phyloP scores from a whole-genome alignment of 2,888 invertebrate genomes.

The Rapana venosa region DNA sequence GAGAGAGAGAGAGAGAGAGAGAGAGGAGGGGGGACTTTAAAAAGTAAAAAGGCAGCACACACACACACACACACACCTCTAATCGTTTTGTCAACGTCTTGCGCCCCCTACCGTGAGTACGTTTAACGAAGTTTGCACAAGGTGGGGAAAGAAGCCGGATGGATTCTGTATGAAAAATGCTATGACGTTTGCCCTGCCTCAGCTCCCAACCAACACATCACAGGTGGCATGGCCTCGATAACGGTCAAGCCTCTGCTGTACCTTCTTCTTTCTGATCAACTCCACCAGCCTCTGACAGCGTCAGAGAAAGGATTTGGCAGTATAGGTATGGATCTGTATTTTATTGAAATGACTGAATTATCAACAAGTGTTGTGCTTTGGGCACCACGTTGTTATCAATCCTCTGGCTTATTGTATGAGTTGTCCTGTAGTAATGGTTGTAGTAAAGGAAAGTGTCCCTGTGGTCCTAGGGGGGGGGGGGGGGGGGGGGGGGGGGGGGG shows the following conservation, averaged over 20 bases:
- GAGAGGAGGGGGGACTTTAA: neutral
- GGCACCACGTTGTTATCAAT: no score
- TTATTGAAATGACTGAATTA: no score
- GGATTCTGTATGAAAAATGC: neutral
- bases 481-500: no score
- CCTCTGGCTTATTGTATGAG: no score
- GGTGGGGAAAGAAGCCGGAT: neutral
- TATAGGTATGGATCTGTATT: neutral
- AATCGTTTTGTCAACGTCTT: neutral
- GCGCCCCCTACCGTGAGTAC: neutral
- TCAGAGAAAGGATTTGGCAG: neutral
- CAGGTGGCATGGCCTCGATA: no score
- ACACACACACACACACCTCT: no score
- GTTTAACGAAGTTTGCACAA: neutral
- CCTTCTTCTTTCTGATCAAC: neutral
- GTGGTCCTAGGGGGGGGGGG: no score
- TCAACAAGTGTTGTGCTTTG: no score
- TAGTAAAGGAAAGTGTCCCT: no score
- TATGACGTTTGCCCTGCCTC: neutral
- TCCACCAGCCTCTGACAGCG: neutral
- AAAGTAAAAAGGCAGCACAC: no score
- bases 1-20: no score
- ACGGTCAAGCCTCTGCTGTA: neutral
- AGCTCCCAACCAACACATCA: neutral
- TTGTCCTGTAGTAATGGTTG: no score